These are phyloP conservation scores for Montipora capitata DNA, from an alignment of 92 coral and sea anemone species.

Conservation along the genomic window DNA sequence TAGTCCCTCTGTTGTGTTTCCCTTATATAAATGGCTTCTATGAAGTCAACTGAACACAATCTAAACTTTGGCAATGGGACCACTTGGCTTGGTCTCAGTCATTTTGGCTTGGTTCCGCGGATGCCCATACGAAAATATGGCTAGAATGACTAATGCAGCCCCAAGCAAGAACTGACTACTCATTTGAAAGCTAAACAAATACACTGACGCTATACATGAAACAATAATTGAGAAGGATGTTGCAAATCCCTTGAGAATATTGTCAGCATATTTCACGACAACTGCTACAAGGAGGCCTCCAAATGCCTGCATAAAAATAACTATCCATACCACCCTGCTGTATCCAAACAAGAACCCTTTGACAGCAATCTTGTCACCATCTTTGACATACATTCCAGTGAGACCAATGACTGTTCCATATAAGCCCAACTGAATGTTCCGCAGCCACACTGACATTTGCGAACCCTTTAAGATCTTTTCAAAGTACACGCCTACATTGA, in stretches of 20 bases:
- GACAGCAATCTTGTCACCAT: conserved; percentile 87
- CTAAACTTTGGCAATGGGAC: neutral
- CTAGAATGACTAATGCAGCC: conserved; percentile 85
- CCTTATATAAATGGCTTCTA: too few relatives aligned
- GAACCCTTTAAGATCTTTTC: conserved; percentile 97
- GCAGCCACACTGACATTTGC: conserved; percentile 88
- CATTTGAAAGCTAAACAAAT: conserved; percentile 88
- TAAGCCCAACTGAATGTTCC: conserved; percentile 92
- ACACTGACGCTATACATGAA: conserved; percentile 90
- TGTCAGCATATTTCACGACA: conserved; percentile 99
- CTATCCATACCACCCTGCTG: conserved; percentile 85
- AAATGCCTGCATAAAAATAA: conserved; percentile 92
- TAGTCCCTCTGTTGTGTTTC: too few relatives aligned
- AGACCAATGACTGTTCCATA: conserved; percentile 87
- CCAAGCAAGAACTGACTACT: conserved; percentile 87
- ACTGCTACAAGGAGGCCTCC: conserved; percentile 96
- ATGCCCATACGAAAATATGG: conserved; percentile 87
- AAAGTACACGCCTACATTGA: conserved; percentile 89
- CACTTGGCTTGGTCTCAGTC: neutral
- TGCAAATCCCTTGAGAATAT: conserved; percentile 98
- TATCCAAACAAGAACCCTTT: conserved; percentile 94
- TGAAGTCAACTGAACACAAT: neutral
- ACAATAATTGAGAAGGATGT: conserved; percentile 92
- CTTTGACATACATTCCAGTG: conserved; percentile 92
- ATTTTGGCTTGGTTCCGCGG: conserved; percentile 47